Base-by-base conservation (phyloP, 2,797 vertebrate genomes). In the Rhyacichthys aspro region DNA sequence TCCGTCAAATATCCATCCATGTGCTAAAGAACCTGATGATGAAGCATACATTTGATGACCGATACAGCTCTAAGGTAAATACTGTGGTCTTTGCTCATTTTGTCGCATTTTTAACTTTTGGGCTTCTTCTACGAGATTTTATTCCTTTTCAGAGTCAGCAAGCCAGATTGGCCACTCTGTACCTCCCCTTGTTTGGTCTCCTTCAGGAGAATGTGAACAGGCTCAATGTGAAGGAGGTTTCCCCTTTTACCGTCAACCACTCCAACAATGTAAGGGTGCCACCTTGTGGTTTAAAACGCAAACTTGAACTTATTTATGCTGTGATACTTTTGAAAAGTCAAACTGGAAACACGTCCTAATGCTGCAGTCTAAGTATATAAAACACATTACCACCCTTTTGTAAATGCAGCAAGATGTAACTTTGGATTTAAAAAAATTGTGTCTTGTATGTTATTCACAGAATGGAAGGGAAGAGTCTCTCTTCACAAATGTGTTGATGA, bases 11-110 rank as follows among this genome's bases (percentile, higher is more conserved):
- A 4, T 89, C 96, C 61, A 96, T 99, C 69, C 91, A 95, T 0
- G 96, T 97, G 71, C 93, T 99, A 73, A 99, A 99, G 93, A 94
- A 94, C 82, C 87, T 98, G 86, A 96, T 99, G 93, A 93, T 98
- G 70, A 99, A 99, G 55, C 97, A 99, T 85, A 94, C 94, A 0
- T 98, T 97, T 67, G 97, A 99, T 59, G 96, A 98, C 46, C 94
- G 97, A 88, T 98, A 98, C 2, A 62, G 83, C 64, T 93, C 94
- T 7, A 96, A 95, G 91, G 97, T 98, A 82, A 68, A 82, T 6
- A 12, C 6, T 1, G 36, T 6, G 28, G 46, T 28, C 42, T 18
- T 8, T 17, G 12, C 23, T 4, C 23, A 8, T 39, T 5, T 3
- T n/a, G 17, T n/a, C 14, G 14, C 5, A 17, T 53, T 60, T 32